Percentiles rank a stretch among this genome's conserved stretches.
phyloP scores from a whole-genome alignment of 2,113 vertebrate genomes.

The Chiloscyllium plagiosum region DNA sequence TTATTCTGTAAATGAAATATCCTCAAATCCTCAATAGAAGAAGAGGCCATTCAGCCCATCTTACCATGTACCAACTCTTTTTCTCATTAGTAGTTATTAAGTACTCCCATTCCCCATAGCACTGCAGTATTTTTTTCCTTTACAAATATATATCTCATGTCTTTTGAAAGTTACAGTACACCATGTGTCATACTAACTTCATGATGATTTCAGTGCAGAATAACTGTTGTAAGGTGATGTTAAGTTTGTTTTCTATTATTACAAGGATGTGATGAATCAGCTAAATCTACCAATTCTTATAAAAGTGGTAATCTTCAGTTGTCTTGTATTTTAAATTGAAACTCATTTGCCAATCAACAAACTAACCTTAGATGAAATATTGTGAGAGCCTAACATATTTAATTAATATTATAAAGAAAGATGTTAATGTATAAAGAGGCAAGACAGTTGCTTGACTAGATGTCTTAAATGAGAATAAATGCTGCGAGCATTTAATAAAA shows the following conservation, averaged over 20 bases:
- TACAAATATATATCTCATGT: not conserved
- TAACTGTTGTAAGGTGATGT: not conserved
- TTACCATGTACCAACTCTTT: not conserved
- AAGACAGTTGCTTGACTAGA: not conserved
- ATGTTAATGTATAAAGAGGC: slow-evolving; percentile 1
- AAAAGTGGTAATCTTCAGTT: slow-evolving; percentile 15
- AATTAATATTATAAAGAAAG: slow-evolving; percentile 10
- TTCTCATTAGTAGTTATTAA: not conserved
- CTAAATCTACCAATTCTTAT: not conserved
- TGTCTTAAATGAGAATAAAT: not conserved
- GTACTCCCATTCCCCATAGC: not conserved
- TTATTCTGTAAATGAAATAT: not conserved
- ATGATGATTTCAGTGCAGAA: not conserved
- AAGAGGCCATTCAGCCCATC: not conserved
- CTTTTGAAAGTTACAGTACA: not conserved
- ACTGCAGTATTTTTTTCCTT: not conserved
- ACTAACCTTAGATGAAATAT: not conserved
- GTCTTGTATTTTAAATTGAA: not conserved
- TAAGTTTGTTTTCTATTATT: not conserved
- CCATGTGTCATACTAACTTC: not conserved
- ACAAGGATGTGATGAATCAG: not conserved
- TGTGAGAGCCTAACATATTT: not conserved
- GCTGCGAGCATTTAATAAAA: not conserved
- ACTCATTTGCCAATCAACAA: not conserved
- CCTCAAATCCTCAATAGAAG: not conserved